Conservation (phyloP, 2,797 vertebrate species). For the Brotula barbata region DNA sequence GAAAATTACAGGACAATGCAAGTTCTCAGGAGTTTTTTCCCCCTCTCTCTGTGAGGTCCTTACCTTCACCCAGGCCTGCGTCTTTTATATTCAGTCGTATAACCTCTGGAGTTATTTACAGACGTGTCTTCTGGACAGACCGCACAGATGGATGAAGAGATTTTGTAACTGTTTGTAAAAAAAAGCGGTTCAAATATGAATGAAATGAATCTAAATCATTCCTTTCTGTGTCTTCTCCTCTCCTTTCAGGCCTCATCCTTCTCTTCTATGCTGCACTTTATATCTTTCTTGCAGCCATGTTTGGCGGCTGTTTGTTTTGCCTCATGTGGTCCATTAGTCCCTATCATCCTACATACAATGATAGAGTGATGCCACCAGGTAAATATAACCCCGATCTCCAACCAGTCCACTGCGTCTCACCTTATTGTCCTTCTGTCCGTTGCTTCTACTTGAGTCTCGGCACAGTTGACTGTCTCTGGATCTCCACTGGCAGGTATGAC, state of each 20-base stretch:
- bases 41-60: conserved; percentile 23
- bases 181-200: not conserved
- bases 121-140: conserved; percentile 26
- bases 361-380: conserved; percentile 95
- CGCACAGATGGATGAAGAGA: conserved; percentile 2
- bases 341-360: conserved; percentile 89
- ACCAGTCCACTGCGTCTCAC: not conserved
- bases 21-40: conserved; percentile 34
- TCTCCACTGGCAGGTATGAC: conserved; percentile 90
- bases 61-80: conserved; percentile 28
- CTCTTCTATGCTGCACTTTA: conserved; percentile 94
- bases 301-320: conserved; percentile 89
- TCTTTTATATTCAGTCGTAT: conserved; percentile 5
- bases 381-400: conserved; percentile 51
- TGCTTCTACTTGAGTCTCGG: conserved; percentile 51
- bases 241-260: conserved; percentile 86
- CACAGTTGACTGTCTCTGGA: conserved; percentile 76
- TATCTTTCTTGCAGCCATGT: conserved; percentile 92
- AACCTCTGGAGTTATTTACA: conserved; percentile 26
- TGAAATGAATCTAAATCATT: not conserved
- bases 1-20: conserved; percentile 60
- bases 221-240: conserved; percentile 3
- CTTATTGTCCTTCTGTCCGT: conserved; percentile 39
- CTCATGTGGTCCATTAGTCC: conserved; percentile 94
- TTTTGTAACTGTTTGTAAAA: not conserved